Evolutionary conservation across 2,113 vertebrate genomes (phyloP).

Genomic region (Pachycephala philippinensis): DNA sequence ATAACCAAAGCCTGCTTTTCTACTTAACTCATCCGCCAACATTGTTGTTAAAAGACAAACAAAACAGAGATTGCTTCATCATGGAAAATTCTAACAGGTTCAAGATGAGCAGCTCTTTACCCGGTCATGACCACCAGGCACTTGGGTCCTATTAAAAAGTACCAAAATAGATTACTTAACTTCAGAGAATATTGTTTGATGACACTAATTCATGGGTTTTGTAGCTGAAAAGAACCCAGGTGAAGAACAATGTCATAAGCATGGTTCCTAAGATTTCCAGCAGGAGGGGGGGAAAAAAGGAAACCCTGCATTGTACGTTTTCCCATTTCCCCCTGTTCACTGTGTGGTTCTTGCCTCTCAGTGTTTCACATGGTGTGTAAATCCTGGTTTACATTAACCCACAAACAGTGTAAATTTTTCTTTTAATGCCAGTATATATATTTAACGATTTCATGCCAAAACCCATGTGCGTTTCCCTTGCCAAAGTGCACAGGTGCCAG

Average conservation of each 20-base stretch:
- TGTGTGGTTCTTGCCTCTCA: background rate
- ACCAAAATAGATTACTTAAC: background rate
- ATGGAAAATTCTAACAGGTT: background rate
- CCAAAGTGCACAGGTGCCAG: background rate
- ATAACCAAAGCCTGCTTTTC: background rate
- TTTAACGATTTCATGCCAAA: background rate
- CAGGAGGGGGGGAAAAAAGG: fast-evolving
- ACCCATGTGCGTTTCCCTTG: fast-evolving
- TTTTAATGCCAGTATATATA: background rate
- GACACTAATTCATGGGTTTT: background rate
- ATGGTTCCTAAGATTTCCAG: background rate
- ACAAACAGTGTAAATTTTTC: background rate
- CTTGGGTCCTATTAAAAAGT: background rate
- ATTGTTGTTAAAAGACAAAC: background rate
- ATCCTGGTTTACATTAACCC: background rate
- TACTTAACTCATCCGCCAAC: background rate
- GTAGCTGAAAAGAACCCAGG: background rate
- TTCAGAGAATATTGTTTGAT: background rate
- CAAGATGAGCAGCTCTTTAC: background rate
- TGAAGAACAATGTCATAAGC: background rate
- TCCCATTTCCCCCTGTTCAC: background rate
- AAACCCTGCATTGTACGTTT: background rate
- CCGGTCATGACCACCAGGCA: background rate
- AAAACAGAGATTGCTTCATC: background rate
- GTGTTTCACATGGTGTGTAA: background rate